Evolutionary conservation across 64 coral and sea anemone genomes (phyloP), one percentile per base, ranked within the genome.

Genomic region (Stylophora pistillata): DNA sequence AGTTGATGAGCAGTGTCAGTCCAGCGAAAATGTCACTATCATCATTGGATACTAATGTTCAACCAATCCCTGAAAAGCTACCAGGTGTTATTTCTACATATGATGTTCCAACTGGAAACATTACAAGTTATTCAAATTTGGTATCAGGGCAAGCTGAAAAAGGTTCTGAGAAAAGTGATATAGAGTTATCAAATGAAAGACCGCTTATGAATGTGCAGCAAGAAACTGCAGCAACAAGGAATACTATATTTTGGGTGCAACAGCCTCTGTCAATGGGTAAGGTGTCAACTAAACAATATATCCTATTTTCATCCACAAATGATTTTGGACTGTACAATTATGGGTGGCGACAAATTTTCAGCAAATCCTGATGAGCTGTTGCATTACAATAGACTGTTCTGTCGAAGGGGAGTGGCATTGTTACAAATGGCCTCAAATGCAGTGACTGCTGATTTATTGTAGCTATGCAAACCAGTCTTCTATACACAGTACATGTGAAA

Each of bases 241-340:
- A 4, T 27, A 17, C 58, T 20, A 59, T 18, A 79, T 32, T 56
- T 41, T 6, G 2, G 6, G 2, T 41, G 6, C 37, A 55, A n/a
- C 58, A 64, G 15, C 21, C 78, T 30, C 7, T 37, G 16, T 30
- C 16, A 41, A 23, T 82, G 78, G 78, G 78, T 82, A 64, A 81
- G 18, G 30, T 59, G 17, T 59, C 58, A 59, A 59, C 12, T 4
- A 59, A 59, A 59, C 12, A 13, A 15, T 59, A 10, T 59, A 4
- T 59, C 12, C 12, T 18, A 2, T 59, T 13, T 59, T 2, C 17
- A 59, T 13, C 12, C 2, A 59, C 10, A 2, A 13, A 59, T 59
- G 2, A 18, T 59, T 15, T 18, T 15, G 58, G 12, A 1, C 17
- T 15, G 17, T 18, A 15, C 17, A 59, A 11, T 15, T 2, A 15